Percentiles rank a stretch among this genome's conserved stretches.
Conservation (phyloP, 2,113 vertebrate species). For the human region DNA sequence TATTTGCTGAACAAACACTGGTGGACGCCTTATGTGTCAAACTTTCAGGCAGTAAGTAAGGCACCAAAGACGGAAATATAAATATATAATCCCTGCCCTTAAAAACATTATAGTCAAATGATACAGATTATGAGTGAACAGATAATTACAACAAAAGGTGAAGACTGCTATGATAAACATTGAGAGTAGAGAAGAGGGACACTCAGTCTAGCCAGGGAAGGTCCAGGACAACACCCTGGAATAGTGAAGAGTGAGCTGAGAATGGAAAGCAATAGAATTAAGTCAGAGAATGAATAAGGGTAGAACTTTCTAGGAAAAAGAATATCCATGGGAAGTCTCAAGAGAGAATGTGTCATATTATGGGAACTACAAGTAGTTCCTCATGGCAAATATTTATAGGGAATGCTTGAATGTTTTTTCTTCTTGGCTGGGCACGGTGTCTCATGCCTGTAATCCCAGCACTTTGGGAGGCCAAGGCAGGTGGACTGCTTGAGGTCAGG, state of each 20-base stretch:
- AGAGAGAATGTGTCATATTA: neutral
- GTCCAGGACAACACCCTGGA: neutral
- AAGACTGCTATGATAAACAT: neutral
- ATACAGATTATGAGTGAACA: neutral
- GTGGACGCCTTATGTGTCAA: neutral
- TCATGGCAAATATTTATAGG: neutral
- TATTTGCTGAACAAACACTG: neutral
- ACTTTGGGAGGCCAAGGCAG: too few species aligned
- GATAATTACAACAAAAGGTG: neutral
- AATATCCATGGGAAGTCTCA: neutral
- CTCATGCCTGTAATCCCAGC: too few species aligned
- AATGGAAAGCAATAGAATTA: neutral
- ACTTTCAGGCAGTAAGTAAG: neutral
- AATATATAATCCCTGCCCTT: neutral
- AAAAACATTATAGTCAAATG: neutral
- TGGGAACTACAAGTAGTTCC: neutral
- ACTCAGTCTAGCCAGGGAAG: neutral
- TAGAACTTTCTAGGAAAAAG: neutral
- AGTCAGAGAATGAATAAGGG: neutral
- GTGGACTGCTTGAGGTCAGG: too few species aligned
- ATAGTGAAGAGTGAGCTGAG: neutral
- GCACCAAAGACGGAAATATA: neutral
- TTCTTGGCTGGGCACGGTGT: neutral
- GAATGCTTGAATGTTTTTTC: neutral
- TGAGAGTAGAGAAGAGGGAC: neutral